Evolutionary conservation across 1,140 invertebrate species (phyloP).

Genomic region (Drosophila parvula): DNA sequence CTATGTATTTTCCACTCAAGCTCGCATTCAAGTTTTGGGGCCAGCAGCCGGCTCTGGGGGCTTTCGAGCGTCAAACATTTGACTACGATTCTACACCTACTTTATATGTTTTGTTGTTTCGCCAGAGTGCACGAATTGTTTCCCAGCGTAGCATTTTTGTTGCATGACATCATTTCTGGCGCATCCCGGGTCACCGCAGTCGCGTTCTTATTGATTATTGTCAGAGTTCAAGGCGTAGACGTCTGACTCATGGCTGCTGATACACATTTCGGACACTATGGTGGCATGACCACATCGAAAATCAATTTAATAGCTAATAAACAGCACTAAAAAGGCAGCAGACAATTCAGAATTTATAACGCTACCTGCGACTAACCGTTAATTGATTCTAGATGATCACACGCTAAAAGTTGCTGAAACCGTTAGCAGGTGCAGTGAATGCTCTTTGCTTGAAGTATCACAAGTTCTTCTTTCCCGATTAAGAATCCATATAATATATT

Average conservation of each 20-base stretch:
- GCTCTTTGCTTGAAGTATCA: slow-evolving; percentile 3
- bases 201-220: slow-evolving; percentile 65
- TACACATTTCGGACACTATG: slow-evolving; percentile 32
- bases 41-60: slow-evolving; percentile 14
- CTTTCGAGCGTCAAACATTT: slow-evolving; percentile 27
- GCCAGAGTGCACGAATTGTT: slow-evolving; percentile 16
- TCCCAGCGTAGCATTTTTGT: slow-evolving; percentile 25
- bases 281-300: slow-evolving; percentile 24
- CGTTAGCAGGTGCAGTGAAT: background rate
- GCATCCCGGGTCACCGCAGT: slow-evolving; percentile 50
- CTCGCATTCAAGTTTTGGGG: slow-evolving; percentile 10
- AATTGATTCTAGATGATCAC: slow-evolving; percentile 45
- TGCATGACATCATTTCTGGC: slow-evolving; percentile 64
- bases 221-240: slow-evolving; percentile 57
- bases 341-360: background rate
- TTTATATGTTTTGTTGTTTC: slow-evolving; percentile 9
- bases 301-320: slow-evolving; percentile 41
- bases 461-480: slow-evolving; percentile 1
- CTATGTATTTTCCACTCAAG: slow-evolving; percentile 32
- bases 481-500: slow-evolving; percentile 11
- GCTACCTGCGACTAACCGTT: slow-evolving; percentile 6
- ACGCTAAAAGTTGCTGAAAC: slow-evolving; percentile 32
- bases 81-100: background rate
- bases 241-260: slow-evolving; percentile 47
- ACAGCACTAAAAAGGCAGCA: slow-evolving; percentile 14